phyloP scores from a whole-genome alignment of 2,797 vertebrate species.

The Hypotaenidia okinawae region DNA sequence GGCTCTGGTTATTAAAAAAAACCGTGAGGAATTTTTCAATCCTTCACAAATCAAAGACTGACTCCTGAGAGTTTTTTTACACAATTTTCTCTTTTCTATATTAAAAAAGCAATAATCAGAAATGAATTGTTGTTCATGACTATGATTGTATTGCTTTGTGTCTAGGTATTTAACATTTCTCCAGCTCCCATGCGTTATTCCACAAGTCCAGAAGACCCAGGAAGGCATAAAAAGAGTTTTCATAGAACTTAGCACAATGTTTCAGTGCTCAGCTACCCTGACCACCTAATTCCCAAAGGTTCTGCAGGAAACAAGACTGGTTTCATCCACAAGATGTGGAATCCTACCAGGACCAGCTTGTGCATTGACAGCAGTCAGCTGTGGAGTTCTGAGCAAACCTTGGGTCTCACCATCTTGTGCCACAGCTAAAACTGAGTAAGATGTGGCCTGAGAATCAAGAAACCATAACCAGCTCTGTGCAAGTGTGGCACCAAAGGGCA shows the following conservation, averaged over 20 bases:
- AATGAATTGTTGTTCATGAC: not conserved
- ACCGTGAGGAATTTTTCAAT: not conserved
- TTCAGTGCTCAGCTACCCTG: not conserved
- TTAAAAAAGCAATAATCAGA: not conserved
- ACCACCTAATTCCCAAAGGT: not conserved
- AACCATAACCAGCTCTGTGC: not conserved
- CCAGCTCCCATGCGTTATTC: not conserved
- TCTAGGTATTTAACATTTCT: not conserved
- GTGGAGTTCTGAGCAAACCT: not conserved
- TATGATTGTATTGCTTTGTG: not conserved
- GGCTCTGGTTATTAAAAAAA: not conserved
- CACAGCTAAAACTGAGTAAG: not conserved
- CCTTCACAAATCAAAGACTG: not conserved
- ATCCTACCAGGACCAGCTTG: no score
- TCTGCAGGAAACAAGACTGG: not conserved
- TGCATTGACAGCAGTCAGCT: not conserved
- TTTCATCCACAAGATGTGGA: not conserved
- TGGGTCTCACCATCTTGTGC: not conserved
- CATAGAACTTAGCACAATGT: not conserved
- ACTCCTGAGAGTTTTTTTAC: not conserved
- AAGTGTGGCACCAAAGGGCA: not conserved
- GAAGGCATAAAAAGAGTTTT: not conserved
- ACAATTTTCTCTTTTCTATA: not conserved
- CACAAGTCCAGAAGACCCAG: not conserved
- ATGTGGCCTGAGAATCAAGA: not conserved